Base-by-base conservation (phyloP, 2,113 vertebrate genomes). In the Cyanoderma ruficeps region DNA sequence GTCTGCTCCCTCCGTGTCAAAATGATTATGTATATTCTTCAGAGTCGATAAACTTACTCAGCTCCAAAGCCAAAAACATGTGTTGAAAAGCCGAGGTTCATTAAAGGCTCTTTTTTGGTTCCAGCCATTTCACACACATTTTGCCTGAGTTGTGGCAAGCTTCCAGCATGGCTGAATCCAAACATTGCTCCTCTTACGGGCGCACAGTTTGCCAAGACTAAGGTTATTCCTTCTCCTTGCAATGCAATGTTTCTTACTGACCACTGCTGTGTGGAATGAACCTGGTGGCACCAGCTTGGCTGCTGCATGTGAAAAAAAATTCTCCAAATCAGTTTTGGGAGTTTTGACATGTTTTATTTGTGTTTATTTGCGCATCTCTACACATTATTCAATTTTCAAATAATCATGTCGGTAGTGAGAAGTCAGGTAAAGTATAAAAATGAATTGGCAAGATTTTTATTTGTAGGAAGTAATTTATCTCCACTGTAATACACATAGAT, bases 51-150 rank as follows among this genome's bases (percentile, higher is more conserved):
- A 90, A 85, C 71, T 80, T 80, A 83, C 76, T 74, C 72, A 71
- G 49, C 49, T 94, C 80, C 9, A 18, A 90, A 90, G 90, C 79
- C 85, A 93, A 90, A 90, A 95, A 86, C 64, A 91, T 12, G 56
- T 94, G 92, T 89, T 64, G 83, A 93, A 90, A 96, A 95, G 72
- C 76, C 0, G 1, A 75, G 85, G 53, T 76, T 83, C 56, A 83
- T 90, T 90, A 90, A 93, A 96, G 82, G 60, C 65, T 93, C 41
- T 79, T 90, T 76, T 85, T 65, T 88, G 16, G 83, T 92, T 95
- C 94, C 44, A 83, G 75, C 44, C 64, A 42, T 94, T 94, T 95
- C 71, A 81, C 61, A 90, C 83, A 83, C 56, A 59, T 92, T 92
- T 95, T 75, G 64, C 89, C 28, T 46, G 47, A 88, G 68, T 53